phyloP scores from a whole-genome alignment of 2,888 invertebrate genomes.

The Lysandra coridon region DNA sequence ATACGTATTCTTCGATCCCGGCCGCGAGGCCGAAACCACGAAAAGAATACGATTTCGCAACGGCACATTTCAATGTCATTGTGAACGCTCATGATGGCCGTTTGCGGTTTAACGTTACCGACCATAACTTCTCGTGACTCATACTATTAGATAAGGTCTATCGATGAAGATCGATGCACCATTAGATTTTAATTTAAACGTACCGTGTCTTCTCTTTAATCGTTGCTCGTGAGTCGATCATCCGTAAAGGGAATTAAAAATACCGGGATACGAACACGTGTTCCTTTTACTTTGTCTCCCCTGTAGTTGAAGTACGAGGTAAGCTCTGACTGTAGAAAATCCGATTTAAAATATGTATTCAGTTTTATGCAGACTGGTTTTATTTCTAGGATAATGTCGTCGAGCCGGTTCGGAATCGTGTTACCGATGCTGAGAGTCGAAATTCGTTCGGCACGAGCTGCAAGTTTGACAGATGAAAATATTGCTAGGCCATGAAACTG shows the following conservation, averaged over 20 bases:
- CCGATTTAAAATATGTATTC: conserved; percentile 19
- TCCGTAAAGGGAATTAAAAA: background rate
- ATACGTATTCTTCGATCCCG: conserved; percentile 78
- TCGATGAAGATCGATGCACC: conserved; percentile 23
- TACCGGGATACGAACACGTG: conserved; percentile 8
- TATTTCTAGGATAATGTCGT: conserved; percentile 17
- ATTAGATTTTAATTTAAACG: conserved; percentile 7
- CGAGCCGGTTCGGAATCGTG: conserved; percentile 35
- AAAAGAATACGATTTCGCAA: conserved; percentile 78
- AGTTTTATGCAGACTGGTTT: conserved; percentile 24
- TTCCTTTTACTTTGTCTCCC: background rate
- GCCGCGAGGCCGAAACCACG: conserved; percentile 67
- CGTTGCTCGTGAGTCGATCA: background rate
- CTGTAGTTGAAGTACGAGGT: background rate
- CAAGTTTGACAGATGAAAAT: conserved; percentile 46
- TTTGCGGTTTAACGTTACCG: conserved; percentile 45
- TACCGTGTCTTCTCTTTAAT: background rate
- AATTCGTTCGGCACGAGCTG: conserved; percentile 34
- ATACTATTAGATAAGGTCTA: conserved; percentile 31
- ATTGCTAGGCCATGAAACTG: conserved; percentile 44
- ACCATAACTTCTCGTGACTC: conserved; percentile 35
- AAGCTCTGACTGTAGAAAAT: conserved; percentile 16
- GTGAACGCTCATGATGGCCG: conserved; percentile 57
- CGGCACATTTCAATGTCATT: conserved; percentile 73
- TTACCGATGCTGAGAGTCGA: conserved; percentile 30